Evolutionary conservation across 1,140 invertebrate genomes (phyloP), one percentile per base, ranked within the genome.

Genomic region (Drosophila truncata): DNA sequence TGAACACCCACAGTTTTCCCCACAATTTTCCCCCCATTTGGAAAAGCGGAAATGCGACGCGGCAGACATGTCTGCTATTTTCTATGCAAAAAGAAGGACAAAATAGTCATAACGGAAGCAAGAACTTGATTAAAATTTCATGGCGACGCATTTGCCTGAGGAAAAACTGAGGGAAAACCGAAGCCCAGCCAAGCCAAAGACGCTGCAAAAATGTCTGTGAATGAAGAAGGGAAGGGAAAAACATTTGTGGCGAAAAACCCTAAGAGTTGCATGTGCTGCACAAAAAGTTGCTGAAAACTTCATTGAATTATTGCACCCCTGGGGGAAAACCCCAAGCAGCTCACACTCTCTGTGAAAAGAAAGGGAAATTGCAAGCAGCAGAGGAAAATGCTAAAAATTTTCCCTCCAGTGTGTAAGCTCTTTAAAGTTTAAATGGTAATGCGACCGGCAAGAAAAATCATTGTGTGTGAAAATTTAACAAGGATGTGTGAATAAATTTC

Each of bases 51-150:
- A 72, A 72, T 72, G 66, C 70, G 29, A 72, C 66, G 44, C 42
- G 69, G 69, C 70, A 72, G 70, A 72, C 70, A 72, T 72, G 70
- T 72, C 70, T 72, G 70, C 66, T 35, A 33, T 72, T 72, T 72
- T 55, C 65, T 58, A 37, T 54, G 42, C 33, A 46, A 54, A 71
- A 70, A 39, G 49, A 69, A 31, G 25, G 20, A 41, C 58, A 62
- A 74, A 74, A 63, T 72, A 72, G 52, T 50, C 35, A 41, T 41
- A 72, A 72, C 70, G 70, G 70, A 72, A 72, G 67, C 66, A 29
- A 72, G 58, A 72, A 72, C 66, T 72, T 72, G 70, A 72, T 72
- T 72, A 72, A 72, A 72, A 72, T 72, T 72, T 72, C 70, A 72
- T 72, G 66, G 70, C 66, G 66, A 72, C 69, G 69, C 69, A 72